phyloP scores from a whole-genome alignment of 2,113 vertebrate genomes.

The Dasypus novemcinctus region DNA sequence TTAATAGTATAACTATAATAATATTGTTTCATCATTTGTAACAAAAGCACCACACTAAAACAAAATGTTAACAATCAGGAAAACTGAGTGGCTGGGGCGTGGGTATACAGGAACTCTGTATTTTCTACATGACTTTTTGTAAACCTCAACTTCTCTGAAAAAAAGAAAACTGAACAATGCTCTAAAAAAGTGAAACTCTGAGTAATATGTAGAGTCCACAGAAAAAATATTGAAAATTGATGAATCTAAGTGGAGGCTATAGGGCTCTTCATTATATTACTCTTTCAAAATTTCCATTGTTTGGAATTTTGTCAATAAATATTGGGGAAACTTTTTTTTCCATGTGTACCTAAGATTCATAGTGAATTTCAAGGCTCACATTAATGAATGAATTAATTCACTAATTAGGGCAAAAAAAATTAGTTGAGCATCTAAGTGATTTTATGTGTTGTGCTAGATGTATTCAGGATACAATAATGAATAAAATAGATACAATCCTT shows the following conservation, averaged over 20 bases:
- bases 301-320: not conserved
- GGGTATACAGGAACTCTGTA: no score
- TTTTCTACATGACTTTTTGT: no score
- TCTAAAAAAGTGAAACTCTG: no score
- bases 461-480: not conserved
- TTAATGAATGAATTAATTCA: not conserved
- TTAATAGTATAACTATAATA: no score
- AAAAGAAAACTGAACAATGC: no score
- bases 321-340: not conserved
- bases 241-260: not conserved
- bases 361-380: not conserved
- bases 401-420: not conserved
- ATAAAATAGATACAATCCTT: not conserved
- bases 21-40: no score
- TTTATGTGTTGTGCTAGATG: not conserved
- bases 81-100: no score
- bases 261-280: not conserved
- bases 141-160: no score
- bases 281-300: not conserved
- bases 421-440: not conserved
- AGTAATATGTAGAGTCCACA: no score
- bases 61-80: no score
- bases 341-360: not conserved
- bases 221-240: not conserved
- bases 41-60: no score